These are phyloP conservation scores for Neoarius graeffei DNA, from an alignment of 2,113 vertebrate species.

Conservation along the genomic window DNA sequence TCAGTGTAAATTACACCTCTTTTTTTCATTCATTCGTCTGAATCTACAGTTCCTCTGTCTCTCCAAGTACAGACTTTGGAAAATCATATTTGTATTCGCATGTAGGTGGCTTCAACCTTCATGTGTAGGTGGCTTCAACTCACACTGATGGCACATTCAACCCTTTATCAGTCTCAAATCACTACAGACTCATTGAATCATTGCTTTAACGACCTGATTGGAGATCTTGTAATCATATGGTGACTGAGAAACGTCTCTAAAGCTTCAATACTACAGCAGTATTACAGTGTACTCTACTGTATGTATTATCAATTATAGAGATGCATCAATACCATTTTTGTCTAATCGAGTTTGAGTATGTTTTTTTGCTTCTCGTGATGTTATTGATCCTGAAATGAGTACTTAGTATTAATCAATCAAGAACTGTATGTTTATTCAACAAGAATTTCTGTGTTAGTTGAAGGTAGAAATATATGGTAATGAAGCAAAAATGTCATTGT, in stretches of 20 bases:
- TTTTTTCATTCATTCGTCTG: neutral
- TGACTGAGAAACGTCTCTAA: neutral
- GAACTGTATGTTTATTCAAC: too few relatives aligned
- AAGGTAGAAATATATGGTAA: too few relatives aligned
- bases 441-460: too few relatives aligned
- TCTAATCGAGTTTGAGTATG: too few relatives aligned
- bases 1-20: neutral
- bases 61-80: neutral
- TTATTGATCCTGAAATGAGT: too few relatives aligned
- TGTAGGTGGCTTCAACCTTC: conserved; percentile 35
- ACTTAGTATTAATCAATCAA: too few relatives aligned
- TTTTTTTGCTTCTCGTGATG: too few relatives aligned
- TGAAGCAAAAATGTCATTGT: too few relatives aligned
- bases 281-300: neutral
- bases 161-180: conserved; percentile 24
- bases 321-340: neutral
- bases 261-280: neutral
- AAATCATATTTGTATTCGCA: conserved; percentile 35
- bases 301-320: neutral
- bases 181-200: conserved; percentile 25
- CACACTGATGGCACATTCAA: conserved; percentile 25
- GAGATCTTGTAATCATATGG: neutral
- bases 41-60: neutral
- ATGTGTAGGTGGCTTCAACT: conserved; percentile 33
- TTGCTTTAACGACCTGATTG: conserved; percentile 42